Conservation (phyloP, 2,113 vertebrate species). For the Ascaphus truei region DNA sequence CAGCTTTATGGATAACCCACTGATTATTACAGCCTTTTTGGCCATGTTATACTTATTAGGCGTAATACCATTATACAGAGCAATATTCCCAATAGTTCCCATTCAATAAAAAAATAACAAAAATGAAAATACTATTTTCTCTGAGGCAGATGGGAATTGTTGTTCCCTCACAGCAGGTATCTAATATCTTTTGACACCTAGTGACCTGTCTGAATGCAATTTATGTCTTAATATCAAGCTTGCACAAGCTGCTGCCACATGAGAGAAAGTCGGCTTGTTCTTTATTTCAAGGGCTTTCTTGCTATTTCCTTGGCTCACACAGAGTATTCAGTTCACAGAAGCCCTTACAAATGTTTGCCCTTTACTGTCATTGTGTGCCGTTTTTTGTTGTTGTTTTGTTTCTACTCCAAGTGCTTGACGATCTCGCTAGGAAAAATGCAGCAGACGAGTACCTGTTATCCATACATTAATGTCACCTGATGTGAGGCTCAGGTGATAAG, state of each 20-base stretch:
- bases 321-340: constrained; percentile 52
- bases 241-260: constrained; percentile 77
- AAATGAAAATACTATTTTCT: constrained; percentile 99
- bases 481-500: constrained; percentile 79
- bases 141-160: constrained; percentile 96
- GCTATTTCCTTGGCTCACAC: constrained; percentile 60
- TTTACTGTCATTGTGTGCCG: constrained; percentile 71
- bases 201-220: constrained; percentile 97
- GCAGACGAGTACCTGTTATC: constrained; percentile 80
- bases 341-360: constrained; percentile 66
- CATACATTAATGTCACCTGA: constrained; percentile 78
- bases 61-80: constrained; percentile 77
- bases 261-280: constrained; percentile 62
- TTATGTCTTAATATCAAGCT: constrained; percentile 99
- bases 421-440: constrained; percentile 71
- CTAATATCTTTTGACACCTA: constrained; percentile 96
- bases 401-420: constrained; percentile 57
- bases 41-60: constrained; percentile 74
- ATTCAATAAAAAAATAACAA: constrained; percentile 97
- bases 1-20: constrained; percentile 78
- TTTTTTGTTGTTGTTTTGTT: constrained; percentile 27
- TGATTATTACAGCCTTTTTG: constrained; percentile 82
- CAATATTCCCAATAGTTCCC: constrained; percentile 94
- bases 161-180: constrained; percentile 92
- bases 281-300: constrained; percentile 47